Percentiles rank a stretch among this genome's conserved stretches.
These are phyloP conservation scores for Mesitornis unicolor DNA, from an alignment of 2,113 vertebrate species.

Conservation along the genomic window DNA sequence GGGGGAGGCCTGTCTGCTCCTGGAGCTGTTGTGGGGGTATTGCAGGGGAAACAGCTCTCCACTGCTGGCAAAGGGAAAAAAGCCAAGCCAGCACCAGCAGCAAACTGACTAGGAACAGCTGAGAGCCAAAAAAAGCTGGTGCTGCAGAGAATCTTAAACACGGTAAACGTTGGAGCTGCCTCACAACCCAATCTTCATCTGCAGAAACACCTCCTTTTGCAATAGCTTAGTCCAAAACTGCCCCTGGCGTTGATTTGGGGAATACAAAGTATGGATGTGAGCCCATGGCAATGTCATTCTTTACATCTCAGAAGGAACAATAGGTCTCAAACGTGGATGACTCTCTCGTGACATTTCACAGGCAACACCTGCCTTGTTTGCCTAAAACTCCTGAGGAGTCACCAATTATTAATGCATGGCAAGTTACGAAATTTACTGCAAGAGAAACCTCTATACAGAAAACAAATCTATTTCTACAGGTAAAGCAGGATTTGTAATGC, in stretches of 20 bases:
- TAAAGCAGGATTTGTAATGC: neutral
- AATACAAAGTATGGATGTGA: neutral
- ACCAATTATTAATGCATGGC: neutral
- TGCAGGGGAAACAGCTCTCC: neutral
- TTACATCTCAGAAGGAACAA: neutral
- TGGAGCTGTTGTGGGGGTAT: accelerated
- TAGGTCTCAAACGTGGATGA: accelerated
- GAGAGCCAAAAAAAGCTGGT: neutral
- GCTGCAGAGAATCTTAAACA: neutral
- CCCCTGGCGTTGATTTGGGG: neutral
- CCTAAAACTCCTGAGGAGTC: neutral
- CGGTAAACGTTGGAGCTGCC: accelerated
- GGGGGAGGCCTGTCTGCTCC: neutral
- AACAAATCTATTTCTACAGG: neutral
- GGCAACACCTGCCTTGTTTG: neutral
- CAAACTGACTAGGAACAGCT: neutral
- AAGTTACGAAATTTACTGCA: neutral
- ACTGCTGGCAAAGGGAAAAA: neutral
- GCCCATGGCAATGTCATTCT: neutral
- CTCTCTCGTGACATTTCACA: neutral
- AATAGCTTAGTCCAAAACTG: neutral
- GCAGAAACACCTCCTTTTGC: neutral
- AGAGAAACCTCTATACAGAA: neutral
- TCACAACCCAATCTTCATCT: neutral
- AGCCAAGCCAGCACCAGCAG: neutral